Conservation (phyloP, 2,888 invertebrate species). For the Ectemnius cavifrons region DNA sequence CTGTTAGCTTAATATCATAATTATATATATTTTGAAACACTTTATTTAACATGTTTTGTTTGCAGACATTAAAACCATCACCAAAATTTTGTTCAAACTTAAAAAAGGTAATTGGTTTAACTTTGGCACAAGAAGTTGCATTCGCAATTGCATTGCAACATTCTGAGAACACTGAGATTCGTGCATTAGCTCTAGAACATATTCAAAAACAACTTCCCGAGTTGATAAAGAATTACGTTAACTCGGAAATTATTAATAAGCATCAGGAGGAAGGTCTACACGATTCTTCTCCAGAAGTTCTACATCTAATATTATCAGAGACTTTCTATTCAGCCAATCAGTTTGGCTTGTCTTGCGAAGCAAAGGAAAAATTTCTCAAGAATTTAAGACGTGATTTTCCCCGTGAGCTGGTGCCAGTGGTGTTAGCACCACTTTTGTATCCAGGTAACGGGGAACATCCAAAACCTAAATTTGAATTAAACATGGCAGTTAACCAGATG, state of each 20-base stretch:
- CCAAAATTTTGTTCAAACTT: slow-evolving; percentile 90
- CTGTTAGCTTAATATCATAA: slow-evolving; percentile 8
- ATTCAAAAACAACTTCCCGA: slow-evolving; percentile 90
- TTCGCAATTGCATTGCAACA: slow-evolving; percentile 91
- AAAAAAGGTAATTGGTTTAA: slow-evolving; percentile 91
- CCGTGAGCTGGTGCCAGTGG: slow-evolving; percentile 91
- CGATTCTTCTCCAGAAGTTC: slow-evolving; percentile 93
- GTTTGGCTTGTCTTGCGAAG: slow-evolving; percentile 85
- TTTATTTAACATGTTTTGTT: slow-evolving; percentile 49
- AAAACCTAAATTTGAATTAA: slow-evolving; percentile 74
- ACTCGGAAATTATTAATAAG: slow-evolving; percentile 84
- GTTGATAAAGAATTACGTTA: slow-evolving; percentile 91
- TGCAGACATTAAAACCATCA: slow-evolving; percentile 88
- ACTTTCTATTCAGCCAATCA: slow-evolving; percentile 80
- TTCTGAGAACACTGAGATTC: slow-evolving; percentile 88
- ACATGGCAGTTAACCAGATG: slow-evolving; percentile 76
- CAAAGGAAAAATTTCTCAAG: slow-evolving; percentile 89
- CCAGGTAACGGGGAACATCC: slow-evolving; percentile 86
- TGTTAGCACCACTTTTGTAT: slow-evolving; percentile 93
- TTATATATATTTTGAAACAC: slow-evolving; percentile 14
- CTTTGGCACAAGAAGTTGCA: slow-evolving; percentile 93
- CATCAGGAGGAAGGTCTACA: slow-evolving; percentile 90
- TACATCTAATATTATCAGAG: slow-evolving; percentile 88
- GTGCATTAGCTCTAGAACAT: slow-evolving; percentile 87
- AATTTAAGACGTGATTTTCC: slow-evolving; percentile 93